Percentiles rank a stretch among this genome's conserved stretches.
Conservation (phyloP, 2,113 vertebrate genomes). For the Seriola dumerili region DNA sequence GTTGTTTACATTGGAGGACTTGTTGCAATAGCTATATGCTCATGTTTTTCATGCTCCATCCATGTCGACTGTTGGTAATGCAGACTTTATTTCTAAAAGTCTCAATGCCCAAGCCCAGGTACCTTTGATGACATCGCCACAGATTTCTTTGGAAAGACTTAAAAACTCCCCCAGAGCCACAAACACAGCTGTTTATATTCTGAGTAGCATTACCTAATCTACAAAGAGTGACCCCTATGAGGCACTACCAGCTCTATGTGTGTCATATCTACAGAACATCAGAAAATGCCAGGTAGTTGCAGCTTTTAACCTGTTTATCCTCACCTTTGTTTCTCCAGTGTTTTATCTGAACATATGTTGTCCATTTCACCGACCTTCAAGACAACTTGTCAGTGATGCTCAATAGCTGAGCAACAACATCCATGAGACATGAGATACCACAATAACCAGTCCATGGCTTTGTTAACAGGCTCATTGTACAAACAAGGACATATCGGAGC, state of each 20-base stretch:
- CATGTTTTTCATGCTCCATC: not conserved
- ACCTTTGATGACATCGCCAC: no score
- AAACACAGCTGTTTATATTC: no score
- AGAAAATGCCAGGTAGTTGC: not conserved
- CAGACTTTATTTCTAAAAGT: not conserved
- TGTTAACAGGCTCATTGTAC: conserved; percentile 27
- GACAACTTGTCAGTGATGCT: conserved; percentile 4
- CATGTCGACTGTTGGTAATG: not conserved
- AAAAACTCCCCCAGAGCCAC: no score
- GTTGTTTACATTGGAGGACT: not conserved
- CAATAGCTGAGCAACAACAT: conserved; percentile 21
- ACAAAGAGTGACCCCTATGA: no score
- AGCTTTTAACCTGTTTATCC: not conserved
- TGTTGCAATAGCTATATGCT: not conserved
- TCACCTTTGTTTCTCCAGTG: not conserved
- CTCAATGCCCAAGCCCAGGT: not conserved
- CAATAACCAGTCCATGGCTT: conserved; percentile 34
- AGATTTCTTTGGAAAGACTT: no score
- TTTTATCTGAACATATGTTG: not conserved
- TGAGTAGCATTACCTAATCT: no score
- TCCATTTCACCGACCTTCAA: not conserved
- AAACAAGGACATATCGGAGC: conserved; percentile 32
- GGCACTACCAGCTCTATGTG: not conserved
- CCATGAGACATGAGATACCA: not conserved
- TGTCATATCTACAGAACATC: not conserved